Conservation (phyloP, 2,888 invertebrate species). For the Pristionchus fissidentatus region DNA sequence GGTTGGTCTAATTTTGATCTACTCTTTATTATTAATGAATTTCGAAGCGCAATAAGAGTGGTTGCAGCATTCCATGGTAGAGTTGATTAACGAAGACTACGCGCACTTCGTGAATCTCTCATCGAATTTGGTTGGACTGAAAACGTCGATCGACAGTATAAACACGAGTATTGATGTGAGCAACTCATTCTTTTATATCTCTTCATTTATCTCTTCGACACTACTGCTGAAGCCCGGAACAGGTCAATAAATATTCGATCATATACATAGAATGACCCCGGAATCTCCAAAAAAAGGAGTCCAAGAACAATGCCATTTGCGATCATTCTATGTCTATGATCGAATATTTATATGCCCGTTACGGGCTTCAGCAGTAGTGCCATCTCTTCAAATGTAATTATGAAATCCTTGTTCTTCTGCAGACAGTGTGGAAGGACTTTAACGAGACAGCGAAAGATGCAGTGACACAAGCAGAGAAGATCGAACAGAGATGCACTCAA, state of each 20-base stretch:
- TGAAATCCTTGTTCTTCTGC: slow-evolving; percentile 47
- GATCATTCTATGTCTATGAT: not conserved
- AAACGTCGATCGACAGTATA: slow-evolving; percentile 70
- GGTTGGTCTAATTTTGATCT: slow-evolving; percentile 80
- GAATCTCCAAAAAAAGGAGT: too few species aligned
- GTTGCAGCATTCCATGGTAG: slow-evolving; percentile 89
- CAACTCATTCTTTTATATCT: not conserved
- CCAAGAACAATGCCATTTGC: not conserved
- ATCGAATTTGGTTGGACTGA: slow-evolving; percentile 84
- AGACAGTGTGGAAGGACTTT: slow-evolving; percentile 64
- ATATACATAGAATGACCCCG: too few species aligned
- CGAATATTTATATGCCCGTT: not conserved
- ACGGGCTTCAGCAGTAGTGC: too few species aligned
- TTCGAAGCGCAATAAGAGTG: not conserved
- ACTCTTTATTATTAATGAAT: not conserved
- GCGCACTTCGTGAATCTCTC: slow-evolving; percentile 97
- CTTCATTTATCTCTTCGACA: not conserved
- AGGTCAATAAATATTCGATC: too few species aligned
- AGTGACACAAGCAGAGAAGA: slow-evolving; percentile 62
- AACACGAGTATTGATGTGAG: slow-evolving; percentile 45
- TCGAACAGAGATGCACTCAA: slow-evolving; percentile 65
- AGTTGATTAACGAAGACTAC: slow-evolving; percentile 96
- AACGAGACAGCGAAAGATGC: slow-evolving; percentile 58
- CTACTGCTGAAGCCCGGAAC: too few species aligned
- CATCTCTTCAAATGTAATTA: too few species aligned